Base-by-base conservation (phyloP, 2,888 invertebrate species). In the Teleogryllus oceanicus region DNA sequence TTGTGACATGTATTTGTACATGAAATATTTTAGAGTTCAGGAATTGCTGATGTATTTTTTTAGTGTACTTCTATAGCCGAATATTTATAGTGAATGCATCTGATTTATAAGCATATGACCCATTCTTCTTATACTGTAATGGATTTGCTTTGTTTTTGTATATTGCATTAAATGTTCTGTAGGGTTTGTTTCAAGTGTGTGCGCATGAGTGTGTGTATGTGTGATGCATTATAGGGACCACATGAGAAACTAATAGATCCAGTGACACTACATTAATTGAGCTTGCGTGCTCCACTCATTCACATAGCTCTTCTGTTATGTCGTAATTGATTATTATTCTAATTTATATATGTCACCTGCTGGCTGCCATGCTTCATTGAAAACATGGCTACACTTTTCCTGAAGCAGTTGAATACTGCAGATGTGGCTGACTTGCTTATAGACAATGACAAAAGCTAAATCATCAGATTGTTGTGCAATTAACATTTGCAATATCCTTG, bases 1-100 rank as follows among this genome's bases (percentile, higher is more conserved):
- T 62, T 62, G 62, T 62, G 62, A 62, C 62, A 62, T 62, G 62
- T 62, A 62, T 62, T 62, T 62, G 62, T 62, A 62, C 62, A 62
- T 62, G 62, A 62, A 62, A 62, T 62, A 62, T 62, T 62, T 62
- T 62, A 62, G 18, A 62, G 18, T 62, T 62, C 62, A 62, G 62
- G 62, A 62, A 16, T 62, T 62, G 13, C 13, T 16, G 13, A 62
- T 62, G 13, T 13, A 16, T 16, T 62, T 62, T 62, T 62, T 62
- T 16, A 62, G 18, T 62, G 18, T 62, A 62, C 18, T 62, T 62
- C 16, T 62, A 62, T 62, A 62, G 62, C 62, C 18, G 18, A 16
- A 18, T 62, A 62, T 62, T 62, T 62, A 62, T 62, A 62, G 62
- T 62, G 62, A 62, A 62, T 62, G 62, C 62, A 62, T 18, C 62